These are phyloP conservation scores for Parascotia fuliginaria DNA, from an alignment of 2,888 invertebrate genomes.

Conservation along the genomic window DNA sequence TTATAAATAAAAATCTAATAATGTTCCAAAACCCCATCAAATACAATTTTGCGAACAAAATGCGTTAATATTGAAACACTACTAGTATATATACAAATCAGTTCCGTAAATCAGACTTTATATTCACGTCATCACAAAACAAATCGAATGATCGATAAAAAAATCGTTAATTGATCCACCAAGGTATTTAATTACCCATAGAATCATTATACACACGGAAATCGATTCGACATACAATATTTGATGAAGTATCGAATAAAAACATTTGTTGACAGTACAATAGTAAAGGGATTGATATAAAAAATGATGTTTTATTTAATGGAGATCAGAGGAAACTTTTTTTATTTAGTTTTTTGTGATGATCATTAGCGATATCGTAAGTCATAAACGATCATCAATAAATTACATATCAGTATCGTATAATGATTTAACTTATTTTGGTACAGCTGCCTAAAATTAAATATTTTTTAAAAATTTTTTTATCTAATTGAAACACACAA, in stretches of 20 bases:
- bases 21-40: too few species aligned
- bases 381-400: neutral
- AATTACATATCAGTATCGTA: neutral
- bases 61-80: conserved; percentile 5
- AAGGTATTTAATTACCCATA: conserved; percentile 53
- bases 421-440: neutral
- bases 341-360: neutral
- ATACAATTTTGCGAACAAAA: neutral
- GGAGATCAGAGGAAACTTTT: neutral
- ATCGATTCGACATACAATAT: conserved; percentile 33
- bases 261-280: conserved; percentile 35
- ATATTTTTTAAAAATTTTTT: too few species aligned
- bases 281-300: conserved; percentile 19
- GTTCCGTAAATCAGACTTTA: conserved; percentile 60
- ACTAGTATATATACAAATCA: conserved; percentile 34
- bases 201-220: conserved; percentile 47
- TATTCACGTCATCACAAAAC: conserved; percentile 54
- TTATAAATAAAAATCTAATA: too few species aligned
- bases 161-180: conserved; percentile 63
- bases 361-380: neutral
- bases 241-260: conserved; percentile 30
- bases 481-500: too few species aligned
- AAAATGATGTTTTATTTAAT: conserved; percentile 2
- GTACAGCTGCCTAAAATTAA: too few species aligned
- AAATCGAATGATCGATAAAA: conserved; percentile 44